phyloP scores from a whole-genome alignment of 2,113 vertebrate species.

The Siniperca knerii region DNA sequence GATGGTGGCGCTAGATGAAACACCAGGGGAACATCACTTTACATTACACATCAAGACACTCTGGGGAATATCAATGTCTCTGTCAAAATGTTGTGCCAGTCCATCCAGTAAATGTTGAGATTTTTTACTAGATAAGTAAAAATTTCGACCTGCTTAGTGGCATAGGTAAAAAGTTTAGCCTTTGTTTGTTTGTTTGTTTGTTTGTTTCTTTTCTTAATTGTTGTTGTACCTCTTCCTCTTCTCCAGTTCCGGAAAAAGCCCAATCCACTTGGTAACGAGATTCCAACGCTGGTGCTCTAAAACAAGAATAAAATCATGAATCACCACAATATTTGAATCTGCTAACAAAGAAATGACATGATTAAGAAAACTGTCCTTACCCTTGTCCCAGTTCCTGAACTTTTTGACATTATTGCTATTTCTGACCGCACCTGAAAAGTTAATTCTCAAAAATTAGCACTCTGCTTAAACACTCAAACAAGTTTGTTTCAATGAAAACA shows the following conservation, averaged over 20 bases:
- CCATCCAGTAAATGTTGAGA: neutral
- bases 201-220: neutral
- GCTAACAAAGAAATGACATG: neutral
- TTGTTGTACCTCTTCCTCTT: slow-evolving; percentile 50
- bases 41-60: neutral
- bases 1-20: neutral
- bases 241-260: slow-evolving; percentile 17
- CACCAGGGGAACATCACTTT: neutral
- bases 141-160: no score
- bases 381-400: slow-evolving; percentile 1
- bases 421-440: slow-evolving; percentile 60
- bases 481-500: neutral
- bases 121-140: no score
- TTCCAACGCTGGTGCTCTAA: slow-evolving; percentile 61
- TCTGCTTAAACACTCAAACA: neutral
- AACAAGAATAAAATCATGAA: slow-evolving; percentile 6
- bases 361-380: slow-evolving; percentile 34
- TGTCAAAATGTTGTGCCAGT: neutral
- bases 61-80: no score
- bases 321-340: neutral
- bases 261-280: slow-evolving; percentile 37
- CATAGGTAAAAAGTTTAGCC: no score
- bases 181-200: no score
- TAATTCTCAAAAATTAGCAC: neutral
- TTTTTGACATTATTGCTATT: neutral